A percentile compares a stretch with the other conserved stretches of the same genome.
phyloP scores from a whole-genome alignment of 2,113 vertebrate genomes.

The Sapajus apella region DNA sequence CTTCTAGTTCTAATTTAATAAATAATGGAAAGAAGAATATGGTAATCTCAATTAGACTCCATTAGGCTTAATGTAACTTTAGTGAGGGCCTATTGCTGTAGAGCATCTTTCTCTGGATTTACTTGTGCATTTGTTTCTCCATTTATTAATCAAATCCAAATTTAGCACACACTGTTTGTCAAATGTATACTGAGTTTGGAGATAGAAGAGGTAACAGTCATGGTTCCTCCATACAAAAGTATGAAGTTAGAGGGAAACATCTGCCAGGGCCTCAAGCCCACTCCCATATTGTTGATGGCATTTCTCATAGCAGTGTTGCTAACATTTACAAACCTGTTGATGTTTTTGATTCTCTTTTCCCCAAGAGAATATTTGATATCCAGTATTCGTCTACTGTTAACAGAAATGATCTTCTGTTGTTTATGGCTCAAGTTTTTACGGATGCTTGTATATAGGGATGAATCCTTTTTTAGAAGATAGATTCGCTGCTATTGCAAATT shows the following conservation, averaged over 20 bases:
- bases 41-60: neutral
- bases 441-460: neutral
- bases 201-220: neutral
- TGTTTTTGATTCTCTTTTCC: neutral
- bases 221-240: neutral
- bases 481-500: neutral
- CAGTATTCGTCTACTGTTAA: neutral
- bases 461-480: neutral
- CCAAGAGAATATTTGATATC: neutral
- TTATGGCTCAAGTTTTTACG: neutral
- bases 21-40: neutral
- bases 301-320: neutral
- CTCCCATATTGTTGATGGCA: neutral
- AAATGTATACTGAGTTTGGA: neutral
- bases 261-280: neutral
- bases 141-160: neutral
- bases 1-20: constrained; percentile 28
- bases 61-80: neutral
- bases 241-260: neutral
- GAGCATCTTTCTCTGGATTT: neutral
- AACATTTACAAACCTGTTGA: neutral
- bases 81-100: neutral
- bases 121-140: neutral
- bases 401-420: neutral
- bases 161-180: neutral